Evolutionary conservation across 2,797 vertebrate genomes (phyloP).

Genomic region (Scyliorhinus canicula): DNA sequence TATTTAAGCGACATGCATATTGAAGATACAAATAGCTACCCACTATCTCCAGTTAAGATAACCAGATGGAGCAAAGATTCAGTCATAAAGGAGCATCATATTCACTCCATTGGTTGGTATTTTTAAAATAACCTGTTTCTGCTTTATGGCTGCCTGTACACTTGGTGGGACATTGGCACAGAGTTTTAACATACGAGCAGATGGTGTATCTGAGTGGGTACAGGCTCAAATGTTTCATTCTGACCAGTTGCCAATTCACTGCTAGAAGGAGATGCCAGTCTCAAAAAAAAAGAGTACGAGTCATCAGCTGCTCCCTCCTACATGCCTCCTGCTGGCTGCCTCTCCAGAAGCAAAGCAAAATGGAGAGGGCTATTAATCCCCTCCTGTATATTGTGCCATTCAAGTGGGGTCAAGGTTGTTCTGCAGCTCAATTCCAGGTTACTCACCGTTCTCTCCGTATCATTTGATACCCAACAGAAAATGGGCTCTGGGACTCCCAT

Average conservation of each 20-base stretch:
- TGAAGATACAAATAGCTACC: neutral
- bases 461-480: neutral
- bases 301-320: conserved; percentile 17
- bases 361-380: neutral
- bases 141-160: neutral
- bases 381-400: neutral
- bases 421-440: neutral
- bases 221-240: neutral
- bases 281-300: neutral
- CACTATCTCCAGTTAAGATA: neutral
- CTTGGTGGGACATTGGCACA: neutral
- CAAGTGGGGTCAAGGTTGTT: neutral
- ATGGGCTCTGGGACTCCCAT: neutral
- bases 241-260: neutral
- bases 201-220: conserved; percentile 1
- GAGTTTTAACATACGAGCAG: neutral
- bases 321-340: neutral
- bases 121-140: neutral
- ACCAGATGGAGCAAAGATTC: neutral
- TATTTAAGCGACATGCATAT: neutral
- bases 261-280: neutral
- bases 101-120: neutral
- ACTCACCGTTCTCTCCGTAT: neutral
- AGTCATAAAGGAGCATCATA: neutral
- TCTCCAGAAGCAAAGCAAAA: neutral